Percentiles rank a stretch among this genome's conserved stretches.
phyloP scores from a whole-genome alignment of 1,140 invertebrate genomes.

The Bombus haemorrhoidalis region DNA sequence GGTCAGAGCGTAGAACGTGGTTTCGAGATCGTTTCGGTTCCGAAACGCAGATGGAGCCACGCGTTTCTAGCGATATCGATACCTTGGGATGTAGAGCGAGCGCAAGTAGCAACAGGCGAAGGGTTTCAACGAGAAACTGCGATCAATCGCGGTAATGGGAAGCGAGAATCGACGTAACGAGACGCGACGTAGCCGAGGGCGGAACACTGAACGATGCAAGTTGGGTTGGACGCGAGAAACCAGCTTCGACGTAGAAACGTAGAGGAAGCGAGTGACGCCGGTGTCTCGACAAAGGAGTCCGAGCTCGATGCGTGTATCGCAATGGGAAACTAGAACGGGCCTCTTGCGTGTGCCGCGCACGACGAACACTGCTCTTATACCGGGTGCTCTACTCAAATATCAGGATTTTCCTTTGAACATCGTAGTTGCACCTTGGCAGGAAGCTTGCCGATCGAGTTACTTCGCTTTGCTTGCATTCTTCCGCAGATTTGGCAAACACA shows the following conservation, averaged over 20 bases:
- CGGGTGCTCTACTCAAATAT: slow-evolving; percentile 1
- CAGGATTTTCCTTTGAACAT: background rate
- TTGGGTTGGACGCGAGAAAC: slow-evolving; percentile 30
- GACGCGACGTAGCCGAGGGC: background rate
- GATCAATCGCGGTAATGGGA: slow-evolving; percentile 30
- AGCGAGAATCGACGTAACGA: slow-evolving; percentile 24
- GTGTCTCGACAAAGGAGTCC: slow-evolving; percentile 43
- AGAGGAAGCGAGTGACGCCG: slow-evolving; percentile 48
- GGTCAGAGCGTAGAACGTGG: too few species aligned
- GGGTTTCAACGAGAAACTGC: background rate
- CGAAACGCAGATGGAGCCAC: too few species aligned
- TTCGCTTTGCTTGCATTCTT: too few species aligned
- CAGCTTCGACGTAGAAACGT: background rate
- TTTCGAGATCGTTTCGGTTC: too few species aligned
- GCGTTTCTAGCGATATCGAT: background rate
- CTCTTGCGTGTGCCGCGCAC: background rate
- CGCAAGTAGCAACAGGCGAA: background rate
- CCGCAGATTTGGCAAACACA: background rate
- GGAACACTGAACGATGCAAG: background rate
- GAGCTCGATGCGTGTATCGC: slow-evolving; percentile 39
- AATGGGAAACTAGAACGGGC: slow-evolving; percentile 41
- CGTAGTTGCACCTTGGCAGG: background rate
- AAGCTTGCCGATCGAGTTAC: too few species aligned
- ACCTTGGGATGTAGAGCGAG: too few species aligned
- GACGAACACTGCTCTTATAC: background rate